Conservation (phyloP, 2,113 vertebrate species). For the Osmerus mordax region DNA sequence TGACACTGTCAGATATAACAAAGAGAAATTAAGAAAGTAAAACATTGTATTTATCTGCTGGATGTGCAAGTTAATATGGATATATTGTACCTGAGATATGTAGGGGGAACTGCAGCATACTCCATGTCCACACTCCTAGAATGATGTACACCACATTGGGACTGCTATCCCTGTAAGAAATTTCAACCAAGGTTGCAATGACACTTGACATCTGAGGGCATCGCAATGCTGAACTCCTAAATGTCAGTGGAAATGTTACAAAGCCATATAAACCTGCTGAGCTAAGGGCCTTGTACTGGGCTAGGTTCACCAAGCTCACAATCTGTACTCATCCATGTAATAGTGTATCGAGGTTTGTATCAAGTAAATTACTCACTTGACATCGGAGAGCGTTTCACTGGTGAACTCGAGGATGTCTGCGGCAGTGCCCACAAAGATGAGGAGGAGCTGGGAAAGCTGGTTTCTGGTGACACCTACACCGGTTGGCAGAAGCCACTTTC, state of each 20-base stretch:
- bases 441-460: slow-evolving; percentile 89
- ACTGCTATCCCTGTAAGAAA: slow-evolving; percentile 70
- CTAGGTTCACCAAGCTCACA: too few relatives aligned
- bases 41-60: background rate
- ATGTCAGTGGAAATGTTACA: slow-evolving; percentile 84
- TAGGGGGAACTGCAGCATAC: slow-evolving; percentile 94
- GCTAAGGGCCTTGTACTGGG: too few relatives aligned
- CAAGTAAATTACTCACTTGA: slow-evolving; percentile 75
- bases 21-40: too few relatives aligned
- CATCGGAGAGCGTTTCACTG: slow-evolving; percentile 84
- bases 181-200: slow-evolving; percentile 37
- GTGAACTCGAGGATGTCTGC: slow-evolving; percentile 96
- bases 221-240: slow-evolving; percentile 93
- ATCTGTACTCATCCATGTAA: too few relatives aligned
- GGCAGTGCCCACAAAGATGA: slow-evolving; percentile 92
- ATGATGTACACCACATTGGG: slow-evolving; percentile 79
- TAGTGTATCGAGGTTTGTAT: too few relatives aligned
- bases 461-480: slow-evolving; percentile 84
- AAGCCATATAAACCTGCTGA: background rate
- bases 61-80: background rate
- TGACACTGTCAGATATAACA: too few relatives aligned
- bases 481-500: slow-evolving; percentile 91
- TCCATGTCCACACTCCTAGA: slow-evolving; percentile 92
- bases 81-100: slow-evolving; percentile 71
- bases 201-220: slow-evolving; percentile 83